Base-by-base conservation (phyloP, 2,888 invertebrate species). In the Pyralis farinalis region DNA sequence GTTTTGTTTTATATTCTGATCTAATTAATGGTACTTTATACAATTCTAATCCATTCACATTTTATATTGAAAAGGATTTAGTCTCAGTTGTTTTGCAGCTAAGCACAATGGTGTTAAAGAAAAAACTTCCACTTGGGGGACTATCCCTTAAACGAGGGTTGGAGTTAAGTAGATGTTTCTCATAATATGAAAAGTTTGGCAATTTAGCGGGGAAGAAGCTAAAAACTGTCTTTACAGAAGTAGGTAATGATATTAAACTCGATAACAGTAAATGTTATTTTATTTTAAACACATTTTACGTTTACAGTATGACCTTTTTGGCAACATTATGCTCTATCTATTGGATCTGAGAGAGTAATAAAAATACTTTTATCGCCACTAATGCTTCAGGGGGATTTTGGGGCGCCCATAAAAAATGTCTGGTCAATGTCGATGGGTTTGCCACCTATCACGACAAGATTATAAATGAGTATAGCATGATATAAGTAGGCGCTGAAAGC, bases 131-230 rank as follows among this genome's bases (percentile, higher is more conserved):
- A 49, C 51, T 58, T 53, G 45, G 39, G 37, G 49, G 48, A 56
- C 48, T 43, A 54, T 55, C 54, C 55, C 59, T 67, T 58, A 66
- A 67, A 63, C 50, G 57, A 46, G 57, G 61, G 53, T 67, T 63
- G 53, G 44, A 61, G 63, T 56, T 67, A 69, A 67, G 66, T 63
- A 60, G 64, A 69, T 58, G 55, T 63, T 67, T 62, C 57, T 58
- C 53, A 60, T 77, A 71, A 76, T 76, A 76, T 58, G 71, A 71
- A 79, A 79, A 79, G 51, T 79, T 79, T 49, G 55, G 58, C 71
- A 60, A 60, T 77, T 69, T 71, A 53, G 58, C 54, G 61, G 46
- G 43, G 56, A 68, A 65, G 66, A 60, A 60, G 58, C 55, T 56
- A 62, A 64, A 68, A 75, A 77, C 56, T 64, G 60, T 56, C 59